Base-by-base conservation (phyloP, 2,113 vertebrate genomes). In the Anhinga rufa region DNA sequence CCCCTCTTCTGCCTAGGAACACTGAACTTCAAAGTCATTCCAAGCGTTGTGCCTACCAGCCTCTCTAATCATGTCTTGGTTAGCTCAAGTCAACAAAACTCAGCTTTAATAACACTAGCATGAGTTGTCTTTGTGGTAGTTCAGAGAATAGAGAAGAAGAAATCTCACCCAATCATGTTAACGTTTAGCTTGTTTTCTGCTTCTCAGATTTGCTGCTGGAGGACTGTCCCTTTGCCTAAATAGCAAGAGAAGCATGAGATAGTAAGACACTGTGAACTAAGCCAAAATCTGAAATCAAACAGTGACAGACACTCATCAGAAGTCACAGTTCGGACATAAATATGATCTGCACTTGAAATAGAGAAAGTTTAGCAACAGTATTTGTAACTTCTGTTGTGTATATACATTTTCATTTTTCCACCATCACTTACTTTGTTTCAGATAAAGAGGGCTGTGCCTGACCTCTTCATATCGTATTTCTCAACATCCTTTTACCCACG, bases 131-230 rank as follows among this genome's bases (percentile, higher is more conserved):
- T 66, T 48, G 40, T 48, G 55, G 22, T 17, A 61, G 57, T 17
- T 65, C n/a, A 48, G 26, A 34, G 49, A 68, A 25, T 0, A 10
- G 5, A 22, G 48, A 93, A 51, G 15, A 68, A 38, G 20, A n/a
- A 80, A 91, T 42, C 97, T 98, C 97, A 98, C 98, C 94, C 34
- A 21, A 26, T 12, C 36, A 20, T 6, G 26, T 86, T 82, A 96
- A 93, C 7, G 64, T 97, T 98, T 98, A 98, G 94, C 96, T 97
- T 70, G 94, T 76, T 89, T 97, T 98, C 96, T 95, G 96, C 95
- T 95, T 96, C 88, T 97, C 96, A 96, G 95, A 44, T 97, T 98
- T 98, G 96, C 94, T 93, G 96, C 95, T 88, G 72, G 97, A 95
- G 89, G 92, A 92, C 90, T 95, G 96, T 84, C 97, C 96, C 72